Evolutionary conservation across 2,113 vertebrate genomes (phyloP).

Genomic region (Anser brachyrhynchus): DNA sequence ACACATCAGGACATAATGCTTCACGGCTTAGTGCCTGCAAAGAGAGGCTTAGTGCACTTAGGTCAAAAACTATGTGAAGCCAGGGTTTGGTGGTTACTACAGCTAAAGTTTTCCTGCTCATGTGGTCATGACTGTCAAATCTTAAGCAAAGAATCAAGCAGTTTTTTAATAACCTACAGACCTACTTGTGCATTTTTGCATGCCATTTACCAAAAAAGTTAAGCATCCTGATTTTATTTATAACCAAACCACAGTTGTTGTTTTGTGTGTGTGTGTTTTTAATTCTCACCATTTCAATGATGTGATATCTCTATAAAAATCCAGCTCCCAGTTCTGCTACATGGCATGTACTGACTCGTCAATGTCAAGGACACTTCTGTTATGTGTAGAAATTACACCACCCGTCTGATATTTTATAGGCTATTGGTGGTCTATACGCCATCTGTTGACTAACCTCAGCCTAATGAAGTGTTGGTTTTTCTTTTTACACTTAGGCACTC

Average conservation of each 20-base stretch:
- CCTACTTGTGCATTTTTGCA: not conserved
- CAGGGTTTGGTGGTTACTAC: not conserved
- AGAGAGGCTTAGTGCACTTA: not conserved
- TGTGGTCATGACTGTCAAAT: not conserved
- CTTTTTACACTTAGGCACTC: not conserved
- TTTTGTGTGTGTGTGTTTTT: not conserved
- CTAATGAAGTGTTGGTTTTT: not conserved
- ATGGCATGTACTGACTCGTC: conserved; percentile 37
- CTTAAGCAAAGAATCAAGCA: not conserved
- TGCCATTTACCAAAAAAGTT: not conserved
- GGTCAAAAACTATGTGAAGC: not conserved
- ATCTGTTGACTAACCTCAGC: conserved; percentile 46
- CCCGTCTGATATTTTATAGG: conserved; percentile 10
- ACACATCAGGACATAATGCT: not conserved
- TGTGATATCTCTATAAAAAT: conserved; percentile 51
- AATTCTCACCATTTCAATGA: conserved; percentile 5
- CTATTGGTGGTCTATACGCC: not conserved
- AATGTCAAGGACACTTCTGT: conserved; percentile 42
- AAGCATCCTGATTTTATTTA: conserved; percentile 50
- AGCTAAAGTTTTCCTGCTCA: not conserved
- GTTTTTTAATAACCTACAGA: conserved; percentile 5
- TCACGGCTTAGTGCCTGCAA: not conserved
- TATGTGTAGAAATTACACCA: conserved; percentile 28
- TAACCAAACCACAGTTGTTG: not conserved
- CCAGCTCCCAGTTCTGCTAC: conserved; percentile 3